These are phyloP conservation scores for Charaxes varanes DNA, from an alignment of 1,140 invertebrate genomes.

Conservation along the genomic window DNA sequence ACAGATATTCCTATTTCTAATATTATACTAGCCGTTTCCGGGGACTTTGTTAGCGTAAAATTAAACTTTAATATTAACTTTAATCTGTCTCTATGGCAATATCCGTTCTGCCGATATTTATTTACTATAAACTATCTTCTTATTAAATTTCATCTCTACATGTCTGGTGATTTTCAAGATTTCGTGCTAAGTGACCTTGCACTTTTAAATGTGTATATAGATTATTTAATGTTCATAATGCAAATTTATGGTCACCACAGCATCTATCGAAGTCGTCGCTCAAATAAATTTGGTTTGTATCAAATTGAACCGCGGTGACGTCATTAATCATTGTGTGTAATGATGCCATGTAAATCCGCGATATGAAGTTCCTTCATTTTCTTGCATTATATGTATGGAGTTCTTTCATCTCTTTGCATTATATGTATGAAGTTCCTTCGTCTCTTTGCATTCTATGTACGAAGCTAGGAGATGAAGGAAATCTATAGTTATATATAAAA, in stretches of 20 bases:
- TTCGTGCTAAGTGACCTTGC: background rate
- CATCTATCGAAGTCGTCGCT: conserved; percentile 21
- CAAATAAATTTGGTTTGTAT: conserved; percentile 38
- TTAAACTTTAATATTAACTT: too few relatives aligned
- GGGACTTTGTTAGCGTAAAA: too few relatives aligned
- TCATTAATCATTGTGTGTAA: conserved; percentile 50
- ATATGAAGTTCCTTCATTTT: too few relatives aligned
- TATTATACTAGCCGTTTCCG: too few relatives aligned
- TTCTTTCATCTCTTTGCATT: conserved; percentile 38
- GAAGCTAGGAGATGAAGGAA: too few relatives aligned
- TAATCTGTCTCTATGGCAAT: too few relatives aligned
- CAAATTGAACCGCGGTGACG: conserved; percentile 41
- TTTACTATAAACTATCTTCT: too few relatives aligned
- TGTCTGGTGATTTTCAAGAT: too few relatives aligned
- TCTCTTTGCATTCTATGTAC: conserved; percentile 31
- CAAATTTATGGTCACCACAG: conserved; percentile 23
- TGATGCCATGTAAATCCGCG: conserved; percentile 54
- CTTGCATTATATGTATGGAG: conserved; percentile 21
- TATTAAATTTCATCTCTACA: too few relatives aligned
- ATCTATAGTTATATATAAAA: too few relatives aligned
- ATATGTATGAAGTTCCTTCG: conserved; percentile 29
- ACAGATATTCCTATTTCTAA: too few relatives aligned
- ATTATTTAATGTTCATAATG: background rate
- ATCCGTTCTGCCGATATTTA: background rate
- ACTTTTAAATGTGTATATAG: background rate